A percentile compares a stretch with the other conserved stretches of the same genome.
Conservation (phyloP, 2,113 vertebrate species). For the Myocastor coypus region DNA sequence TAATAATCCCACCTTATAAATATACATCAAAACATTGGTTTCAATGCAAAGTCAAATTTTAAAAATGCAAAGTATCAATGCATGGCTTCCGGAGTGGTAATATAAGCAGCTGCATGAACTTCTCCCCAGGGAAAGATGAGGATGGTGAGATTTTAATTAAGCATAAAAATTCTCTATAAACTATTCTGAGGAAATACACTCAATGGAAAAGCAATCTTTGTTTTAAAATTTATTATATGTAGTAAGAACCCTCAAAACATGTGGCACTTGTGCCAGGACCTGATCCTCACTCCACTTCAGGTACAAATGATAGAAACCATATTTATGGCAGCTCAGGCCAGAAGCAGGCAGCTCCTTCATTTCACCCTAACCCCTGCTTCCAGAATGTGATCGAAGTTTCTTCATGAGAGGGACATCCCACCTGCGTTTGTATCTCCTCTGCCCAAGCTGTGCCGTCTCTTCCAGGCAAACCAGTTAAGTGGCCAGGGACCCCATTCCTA, state of each 20-base stretch:
- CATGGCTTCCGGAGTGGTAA: background rate
- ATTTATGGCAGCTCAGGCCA: background rate
- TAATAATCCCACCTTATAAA: background rate
- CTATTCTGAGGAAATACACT: background rate
- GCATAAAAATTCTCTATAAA: background rate
- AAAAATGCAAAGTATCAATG: background rate
- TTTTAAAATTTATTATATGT: background rate
- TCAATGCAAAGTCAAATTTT: background rate
- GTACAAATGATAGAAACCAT: background rate
- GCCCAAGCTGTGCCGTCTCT: background rate
- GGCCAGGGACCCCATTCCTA: background rate
- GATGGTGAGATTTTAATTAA: background rate
- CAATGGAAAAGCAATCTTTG: background rate
- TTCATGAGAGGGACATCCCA: background rate
- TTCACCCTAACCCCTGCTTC: background rate
- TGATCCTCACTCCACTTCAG: background rate
- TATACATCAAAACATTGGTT: background rate
- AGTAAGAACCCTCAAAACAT: background rate
- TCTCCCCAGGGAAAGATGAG: background rate
- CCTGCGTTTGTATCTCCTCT: background rate
- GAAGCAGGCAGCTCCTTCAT: background rate
- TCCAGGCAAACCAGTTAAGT: background rate
- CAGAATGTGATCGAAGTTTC: background rate
- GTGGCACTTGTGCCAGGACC: rapidly evolving
- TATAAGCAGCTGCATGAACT: background rate